Conservation (phyloP, 2,113 vertebrate species). For the Chinchilla lanigera region DNA sequence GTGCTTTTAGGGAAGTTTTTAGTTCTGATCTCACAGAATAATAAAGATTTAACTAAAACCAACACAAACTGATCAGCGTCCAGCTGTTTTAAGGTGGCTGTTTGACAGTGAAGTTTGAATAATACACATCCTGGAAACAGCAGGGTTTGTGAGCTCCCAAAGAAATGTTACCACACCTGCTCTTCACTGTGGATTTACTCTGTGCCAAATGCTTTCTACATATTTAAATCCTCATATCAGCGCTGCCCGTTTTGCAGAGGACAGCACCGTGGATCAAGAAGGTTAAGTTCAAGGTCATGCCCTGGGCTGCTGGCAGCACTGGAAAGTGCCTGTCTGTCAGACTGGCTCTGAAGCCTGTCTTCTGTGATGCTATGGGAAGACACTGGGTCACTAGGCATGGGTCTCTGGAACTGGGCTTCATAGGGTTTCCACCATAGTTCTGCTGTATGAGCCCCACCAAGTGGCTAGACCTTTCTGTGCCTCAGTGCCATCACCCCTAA, state of each 20-base stretch:
- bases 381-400: neutral
- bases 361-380: neutral
- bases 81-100: neutral
- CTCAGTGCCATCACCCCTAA: neutral
- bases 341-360: neutral
- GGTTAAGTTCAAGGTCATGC: neutral
- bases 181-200: neutral
- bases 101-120: neutral
- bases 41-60: neutral
- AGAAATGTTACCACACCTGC: neutral
- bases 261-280: neutral
- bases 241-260: neutral
- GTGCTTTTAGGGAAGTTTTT: neutral
- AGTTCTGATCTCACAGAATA: neutral
- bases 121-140: neutral
- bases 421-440: neutral
- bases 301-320: neutral
- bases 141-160: neutral
- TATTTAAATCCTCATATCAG: neutral
- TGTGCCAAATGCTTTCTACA: neutral
- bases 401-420: neutral
- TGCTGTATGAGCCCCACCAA: neutral
- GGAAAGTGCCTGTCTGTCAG: neutral
- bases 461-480: neutral
- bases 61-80: neutral